A percentile compares a stretch with the other conserved stretches of the same genome.
Conservation (phyloP, 2,113 vertebrate genomes). For the Serranochromis macrocephalus region DNA sequence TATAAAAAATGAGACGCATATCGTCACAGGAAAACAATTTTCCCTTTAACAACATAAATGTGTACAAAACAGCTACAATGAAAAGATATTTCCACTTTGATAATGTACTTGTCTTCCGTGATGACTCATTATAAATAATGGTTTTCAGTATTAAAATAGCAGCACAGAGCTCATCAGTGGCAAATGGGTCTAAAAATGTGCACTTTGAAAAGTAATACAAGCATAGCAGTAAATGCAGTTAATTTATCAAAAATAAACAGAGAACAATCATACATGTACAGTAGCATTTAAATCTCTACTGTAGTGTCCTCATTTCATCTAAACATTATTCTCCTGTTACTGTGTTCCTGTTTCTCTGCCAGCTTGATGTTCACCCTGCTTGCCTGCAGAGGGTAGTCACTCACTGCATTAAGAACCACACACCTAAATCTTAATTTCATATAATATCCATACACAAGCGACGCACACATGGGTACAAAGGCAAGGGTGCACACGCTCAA, state of each 20-base stretch:
- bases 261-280: not conserved
- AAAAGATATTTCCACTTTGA: slow-evolving; percentile 29
- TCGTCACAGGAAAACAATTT: slow-evolving; percentile 23
- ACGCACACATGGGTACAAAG: not conserved
- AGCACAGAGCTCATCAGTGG: slow-evolving; percentile 38
- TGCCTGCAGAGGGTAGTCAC: slow-evolving; percentile 74
- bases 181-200: slow-evolving; percentile 34
- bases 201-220: slow-evolving; percentile 12
- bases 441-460: not conserved
- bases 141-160: slow-evolving; percentile 32
- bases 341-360: not conserved
- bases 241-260: slow-evolving; percentile 5
- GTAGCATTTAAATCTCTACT: not conserved
- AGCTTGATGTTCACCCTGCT: slow-evolving; percentile 27
- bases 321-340: not conserved
- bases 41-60: slow-evolving; percentile 8
- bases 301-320: not conserved
- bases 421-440: not conserved
- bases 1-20: slow-evolving; percentile 23
- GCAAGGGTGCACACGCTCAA: not conserved
- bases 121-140: slow-evolving; percentile 56
- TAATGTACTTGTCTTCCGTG: slow-evolving; percentile 20
- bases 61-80: slow-evolving; percentile 3
- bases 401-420: slow-evolving; percentile 40
- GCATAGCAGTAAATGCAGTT: not conserved